phyloP scores from a whole-genome alignment of 2,113 vertebrate genomes.

The Grus americana region DNA sequence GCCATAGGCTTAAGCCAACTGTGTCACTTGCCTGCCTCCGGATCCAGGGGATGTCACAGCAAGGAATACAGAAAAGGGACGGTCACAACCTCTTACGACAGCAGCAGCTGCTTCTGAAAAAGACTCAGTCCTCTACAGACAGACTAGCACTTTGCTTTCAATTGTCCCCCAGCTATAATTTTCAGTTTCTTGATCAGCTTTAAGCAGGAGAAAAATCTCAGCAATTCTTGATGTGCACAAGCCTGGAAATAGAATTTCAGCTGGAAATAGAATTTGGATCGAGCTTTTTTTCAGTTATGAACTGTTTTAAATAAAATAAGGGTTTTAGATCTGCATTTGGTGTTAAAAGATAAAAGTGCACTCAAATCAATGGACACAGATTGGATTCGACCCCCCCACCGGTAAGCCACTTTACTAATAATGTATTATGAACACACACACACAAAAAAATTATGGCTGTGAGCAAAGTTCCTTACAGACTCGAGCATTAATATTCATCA shows the following conservation, averaged over 20 bases:
- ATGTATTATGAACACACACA: neutral
- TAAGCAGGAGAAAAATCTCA: neutral
- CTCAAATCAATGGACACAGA: constrained; percentile 25
- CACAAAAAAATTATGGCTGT: neutral
- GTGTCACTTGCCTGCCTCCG: neutral
- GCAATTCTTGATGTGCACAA: neutral
- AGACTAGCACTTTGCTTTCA: neutral
- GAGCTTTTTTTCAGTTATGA: neutral
- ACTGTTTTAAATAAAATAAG: neutral
- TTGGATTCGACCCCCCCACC: neutral
- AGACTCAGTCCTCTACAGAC: neutral
- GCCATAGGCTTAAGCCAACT: neutral
- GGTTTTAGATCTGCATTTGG: neutral
- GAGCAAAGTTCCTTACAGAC: neutral
- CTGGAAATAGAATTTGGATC: constrained; percentile 7
- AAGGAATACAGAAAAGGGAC: neutral
- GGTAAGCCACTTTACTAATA: neutral
- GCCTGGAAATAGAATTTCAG: constrained; percentile 11
- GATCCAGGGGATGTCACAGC: constrained; percentile 18
- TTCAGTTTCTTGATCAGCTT: neutral
- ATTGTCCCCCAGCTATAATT: neutral
- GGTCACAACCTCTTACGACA: neutral
- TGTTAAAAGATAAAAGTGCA: constrained; percentile 24
- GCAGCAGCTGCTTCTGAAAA: constrained; percentile 49
- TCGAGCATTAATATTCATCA: constrained; percentile 45